Evolutionary conservation across 2,113 vertebrate genomes (phyloP), one percentile per base, ranked within the genome.

Genomic region (Hippocampus barbouri): DNA sequence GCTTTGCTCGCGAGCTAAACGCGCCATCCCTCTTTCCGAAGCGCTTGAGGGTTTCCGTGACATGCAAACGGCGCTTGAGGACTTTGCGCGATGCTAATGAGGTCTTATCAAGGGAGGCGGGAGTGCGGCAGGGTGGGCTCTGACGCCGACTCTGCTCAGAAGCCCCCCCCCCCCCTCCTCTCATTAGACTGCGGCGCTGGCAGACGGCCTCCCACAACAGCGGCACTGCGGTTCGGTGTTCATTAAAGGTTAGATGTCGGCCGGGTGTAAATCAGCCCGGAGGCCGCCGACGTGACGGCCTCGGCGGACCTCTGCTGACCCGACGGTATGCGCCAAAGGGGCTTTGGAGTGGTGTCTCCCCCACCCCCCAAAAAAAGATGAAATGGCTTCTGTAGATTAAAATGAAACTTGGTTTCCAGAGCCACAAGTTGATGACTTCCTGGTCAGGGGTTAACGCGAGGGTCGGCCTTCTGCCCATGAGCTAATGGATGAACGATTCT

Each of bases 201-300:
- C 79, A 77, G 71, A 78, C 80, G 64, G 68, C 77, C 73, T 69
- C 65, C 73, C 68, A 47, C 60, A 64, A 30, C 73, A 74, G 71
- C 63, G 0, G 18, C 43, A 56, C 75, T 73, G 70, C 59, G 62
- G 25, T 56, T 64, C 40, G 14, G 45, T 71, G 79, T 83, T 86
- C 77, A 79, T 88, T 86, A 88, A 87, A 89, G 88, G 89, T 90
- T 85, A 88, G 73, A 80, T 78, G 85, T 81, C 80, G 18, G 71
- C 70, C 68, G 34, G 5, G 34, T 38, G 34, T 71, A 63, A 38
- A 78, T 79, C 30, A 56, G 73, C 1, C 0, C 27, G 66, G 61
- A 65, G 68, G 65, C 66, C 51, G 0, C 25, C 70, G 73, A 79
- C 77, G 62, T 75, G 81, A 62, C 60, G 8, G 70, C 70, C 27